Conservation (phyloP, 2,888 invertebrate genomes). For the Cybosia mesomella region DNA sequence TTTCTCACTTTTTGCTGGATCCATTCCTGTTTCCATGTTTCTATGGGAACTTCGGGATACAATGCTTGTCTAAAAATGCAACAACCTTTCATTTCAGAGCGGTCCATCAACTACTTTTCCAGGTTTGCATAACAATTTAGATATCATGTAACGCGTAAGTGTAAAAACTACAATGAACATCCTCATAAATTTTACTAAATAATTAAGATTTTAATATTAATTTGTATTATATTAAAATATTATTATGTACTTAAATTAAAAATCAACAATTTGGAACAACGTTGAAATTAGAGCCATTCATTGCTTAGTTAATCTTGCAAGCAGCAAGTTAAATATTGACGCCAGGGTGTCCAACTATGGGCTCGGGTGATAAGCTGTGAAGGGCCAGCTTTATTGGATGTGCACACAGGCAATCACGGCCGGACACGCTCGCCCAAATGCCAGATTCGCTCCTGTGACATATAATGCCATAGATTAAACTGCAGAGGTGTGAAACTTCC, state of each 20-base stretch:
- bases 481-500: conserved; percentile 27
- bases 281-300: conserved; percentile 40
- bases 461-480: conserved; percentile 26
- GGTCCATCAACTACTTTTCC: background rate
- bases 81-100: background rate
- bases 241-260: conserved; percentile 4
- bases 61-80: no score
- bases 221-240: background rate
- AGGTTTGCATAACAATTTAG: no score
- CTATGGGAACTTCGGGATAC: background rate
- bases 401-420: conserved; percentile 62
- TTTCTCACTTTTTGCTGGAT: no score
- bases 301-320: conserved; percentile 36
- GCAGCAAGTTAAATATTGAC: conserved; percentile 54
- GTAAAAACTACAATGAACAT: no score
- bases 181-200: no score
- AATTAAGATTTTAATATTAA: no score
- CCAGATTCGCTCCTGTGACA: conserved; percentile 43
- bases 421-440: conserved; percentile 46
- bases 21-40: background rate
- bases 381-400: conserved; percentile 64
- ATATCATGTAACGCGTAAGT: no score
- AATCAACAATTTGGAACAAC: background rate
- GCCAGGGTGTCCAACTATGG: conserved; percentile 40
- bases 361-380: conserved; percentile 57